Evolutionary conservation across 2,797 vertebrate genomes (phyloP).

Genomic region (Arremon brunneinucha): DNA sequence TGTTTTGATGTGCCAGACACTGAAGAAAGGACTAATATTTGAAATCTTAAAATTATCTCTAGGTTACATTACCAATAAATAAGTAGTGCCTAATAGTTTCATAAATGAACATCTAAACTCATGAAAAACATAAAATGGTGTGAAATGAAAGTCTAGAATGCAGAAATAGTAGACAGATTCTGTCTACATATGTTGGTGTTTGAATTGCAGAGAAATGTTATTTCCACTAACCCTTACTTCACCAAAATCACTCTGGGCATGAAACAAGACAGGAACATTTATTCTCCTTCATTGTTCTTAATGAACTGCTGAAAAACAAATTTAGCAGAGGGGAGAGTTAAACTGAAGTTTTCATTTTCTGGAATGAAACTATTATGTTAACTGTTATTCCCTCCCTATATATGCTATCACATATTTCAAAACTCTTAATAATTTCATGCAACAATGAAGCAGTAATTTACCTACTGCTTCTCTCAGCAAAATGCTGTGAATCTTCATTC

Average conservation of each 20-base stretch:
- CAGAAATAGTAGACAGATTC: neutral
- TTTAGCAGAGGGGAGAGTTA: neutral
- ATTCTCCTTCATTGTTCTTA: neutral
- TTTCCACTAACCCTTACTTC: neutral
- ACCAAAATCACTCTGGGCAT: neutral
- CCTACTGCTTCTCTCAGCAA: neutral
- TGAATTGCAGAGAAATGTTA: neutral
- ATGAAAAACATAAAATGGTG: neutral
- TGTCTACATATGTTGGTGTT: neutral
- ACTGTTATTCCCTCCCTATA: neutral
- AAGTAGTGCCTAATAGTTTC: neutral
- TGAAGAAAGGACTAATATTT: neutral
- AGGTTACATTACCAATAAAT: neutral
- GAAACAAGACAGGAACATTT: neutral
- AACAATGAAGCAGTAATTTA: neutral
- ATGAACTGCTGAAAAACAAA: constrained; percentile 1
- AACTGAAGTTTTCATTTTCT: neutral
- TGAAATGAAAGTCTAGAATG: neutral
- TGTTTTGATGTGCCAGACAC: neutral
- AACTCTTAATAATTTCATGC: neutral
- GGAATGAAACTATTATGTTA: neutral
- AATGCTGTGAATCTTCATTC: neutral
- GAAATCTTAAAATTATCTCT: neutral
- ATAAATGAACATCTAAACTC: neutral
- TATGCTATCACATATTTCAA: neutral